Conservation (phyloP, 2,888 invertebrate species). For the Drosophila heteroneura region DNA sequence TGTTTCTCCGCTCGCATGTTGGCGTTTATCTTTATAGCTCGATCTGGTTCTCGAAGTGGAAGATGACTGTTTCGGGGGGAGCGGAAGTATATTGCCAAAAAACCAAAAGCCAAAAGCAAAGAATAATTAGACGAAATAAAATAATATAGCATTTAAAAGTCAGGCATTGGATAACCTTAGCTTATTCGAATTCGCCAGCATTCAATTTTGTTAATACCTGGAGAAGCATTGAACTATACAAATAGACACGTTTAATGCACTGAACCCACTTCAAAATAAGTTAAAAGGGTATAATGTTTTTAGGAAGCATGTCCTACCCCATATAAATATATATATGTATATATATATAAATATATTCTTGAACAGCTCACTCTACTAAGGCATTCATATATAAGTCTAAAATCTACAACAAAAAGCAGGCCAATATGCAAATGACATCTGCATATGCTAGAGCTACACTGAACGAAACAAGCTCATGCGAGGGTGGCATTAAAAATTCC, state of each 20-base stretch:
- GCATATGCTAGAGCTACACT: conserved; percentile 18
- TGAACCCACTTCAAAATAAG: neutral
- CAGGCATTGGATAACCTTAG: conserved; percentile 20
- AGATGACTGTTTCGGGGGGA: conserved; percentile 34
- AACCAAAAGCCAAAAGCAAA: conserved; percentile 15
- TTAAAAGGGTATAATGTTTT: neutral
- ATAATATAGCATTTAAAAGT: conserved; percentile 38
- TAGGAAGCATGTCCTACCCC: neutral
- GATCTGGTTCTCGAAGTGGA: conserved; percentile 55
- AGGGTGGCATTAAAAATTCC: conserved; percentile 77
- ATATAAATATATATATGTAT: too few species aligned
- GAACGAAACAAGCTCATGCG: conserved; percentile 13
- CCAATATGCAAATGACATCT: conserved; percentile 28
- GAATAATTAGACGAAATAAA: conserved; percentile 39
- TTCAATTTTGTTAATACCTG: neutral
- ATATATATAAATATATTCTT: neutral
- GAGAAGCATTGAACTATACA: neutral
- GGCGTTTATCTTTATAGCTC: conserved; percentile 68
- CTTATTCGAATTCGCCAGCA: conserved; percentile 11
- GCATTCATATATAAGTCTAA: neutral
- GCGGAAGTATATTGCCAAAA: conserved; percentile 18
- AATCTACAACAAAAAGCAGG: neutral
- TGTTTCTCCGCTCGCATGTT: conserved; percentile 43
- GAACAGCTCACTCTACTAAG: neutral
- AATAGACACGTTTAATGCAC: neutral